Conservation (phyloP, 2,113 vertebrate species). For the Tragelaphus scriptus region DNA sequence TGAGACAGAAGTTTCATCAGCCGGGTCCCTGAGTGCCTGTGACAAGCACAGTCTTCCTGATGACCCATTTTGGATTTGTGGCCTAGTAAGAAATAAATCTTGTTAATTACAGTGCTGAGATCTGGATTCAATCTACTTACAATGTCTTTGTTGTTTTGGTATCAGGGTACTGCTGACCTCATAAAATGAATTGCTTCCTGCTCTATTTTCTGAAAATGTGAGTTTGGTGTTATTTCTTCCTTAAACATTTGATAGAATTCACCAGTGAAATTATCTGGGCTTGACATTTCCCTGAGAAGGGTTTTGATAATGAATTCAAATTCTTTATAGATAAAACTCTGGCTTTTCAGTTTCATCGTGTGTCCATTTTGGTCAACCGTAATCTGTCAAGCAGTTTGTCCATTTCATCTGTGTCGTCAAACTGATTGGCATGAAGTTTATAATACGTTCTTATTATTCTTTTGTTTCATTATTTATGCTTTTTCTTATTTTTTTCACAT, state of each 20-base stretch:
- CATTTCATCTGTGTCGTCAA: not conserved
- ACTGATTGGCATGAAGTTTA: not conserved
- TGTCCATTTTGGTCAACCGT: not conserved
- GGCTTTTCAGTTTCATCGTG: not conserved
- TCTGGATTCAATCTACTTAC: not conserved
- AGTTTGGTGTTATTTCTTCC: not conserved
- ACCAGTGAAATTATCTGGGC: not conserved
- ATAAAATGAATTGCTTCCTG: not conserved
- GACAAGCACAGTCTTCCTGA: not conserved
- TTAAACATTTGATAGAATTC: slow-evolving; percentile 10
- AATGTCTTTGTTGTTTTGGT: not conserved
- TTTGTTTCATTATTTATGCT: not conserved
- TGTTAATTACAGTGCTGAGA: not conserved
- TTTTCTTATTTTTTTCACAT: not conserved
- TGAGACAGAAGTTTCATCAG: not conserved
- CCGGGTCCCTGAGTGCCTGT: not conserved
- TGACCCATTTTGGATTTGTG: not conserved
- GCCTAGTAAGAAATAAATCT: not conserved
- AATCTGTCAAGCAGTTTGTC: not conserved
- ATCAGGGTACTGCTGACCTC: not conserved
- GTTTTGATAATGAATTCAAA: not conserved
- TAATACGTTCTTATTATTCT: not conserved
- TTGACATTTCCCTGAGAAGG: not conserved
- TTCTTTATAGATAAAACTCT: not conserved
- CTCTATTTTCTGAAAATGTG: not conserved